Evolutionary conservation across 2,113 vertebrate genomes (phyloP).

Genomic region (Lagopus muta): DNA sequence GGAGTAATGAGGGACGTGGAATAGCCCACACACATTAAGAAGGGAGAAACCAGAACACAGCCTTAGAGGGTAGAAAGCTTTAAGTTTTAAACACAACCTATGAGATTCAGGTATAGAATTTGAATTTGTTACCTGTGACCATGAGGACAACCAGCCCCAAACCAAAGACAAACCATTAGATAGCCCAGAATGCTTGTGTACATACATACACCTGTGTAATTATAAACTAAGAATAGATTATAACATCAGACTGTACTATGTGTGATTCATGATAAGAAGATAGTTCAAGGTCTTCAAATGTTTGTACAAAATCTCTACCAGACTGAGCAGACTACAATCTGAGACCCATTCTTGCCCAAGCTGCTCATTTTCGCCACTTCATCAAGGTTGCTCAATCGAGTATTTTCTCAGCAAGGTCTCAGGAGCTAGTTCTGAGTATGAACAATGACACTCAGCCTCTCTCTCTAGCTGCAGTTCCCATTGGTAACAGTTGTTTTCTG

Average conservation of each 20-base stretch:
- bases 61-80: neutral
- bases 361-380: neutral
- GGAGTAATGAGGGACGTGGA: conserved; percentile 55
- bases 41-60: neutral
- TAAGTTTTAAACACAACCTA: neutral
- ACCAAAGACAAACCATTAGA: neutral
- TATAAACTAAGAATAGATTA: neutral
- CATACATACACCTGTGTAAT: neutral
- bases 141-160: neutral
- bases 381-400: neutral
- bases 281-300: neutral
- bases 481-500: conserved; percentile 18
- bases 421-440: neutral
- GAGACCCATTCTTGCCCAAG: neutral
- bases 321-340: neutral
- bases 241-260: neutral
- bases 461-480: neutral
- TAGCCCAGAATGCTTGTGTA: neutral
- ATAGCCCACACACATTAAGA: conserved; percentile 59
- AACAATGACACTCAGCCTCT: neutral
- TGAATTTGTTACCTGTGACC: neutral
- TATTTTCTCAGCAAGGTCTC: neutral
- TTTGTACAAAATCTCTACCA: neutral
- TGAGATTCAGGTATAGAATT: neutral
- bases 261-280: neutral